These are phyloP conservation scores for Bubalus kerabau DNA, from an alignment of 2,113 vertebrate species.

Conservation along the genomic window DNA sequence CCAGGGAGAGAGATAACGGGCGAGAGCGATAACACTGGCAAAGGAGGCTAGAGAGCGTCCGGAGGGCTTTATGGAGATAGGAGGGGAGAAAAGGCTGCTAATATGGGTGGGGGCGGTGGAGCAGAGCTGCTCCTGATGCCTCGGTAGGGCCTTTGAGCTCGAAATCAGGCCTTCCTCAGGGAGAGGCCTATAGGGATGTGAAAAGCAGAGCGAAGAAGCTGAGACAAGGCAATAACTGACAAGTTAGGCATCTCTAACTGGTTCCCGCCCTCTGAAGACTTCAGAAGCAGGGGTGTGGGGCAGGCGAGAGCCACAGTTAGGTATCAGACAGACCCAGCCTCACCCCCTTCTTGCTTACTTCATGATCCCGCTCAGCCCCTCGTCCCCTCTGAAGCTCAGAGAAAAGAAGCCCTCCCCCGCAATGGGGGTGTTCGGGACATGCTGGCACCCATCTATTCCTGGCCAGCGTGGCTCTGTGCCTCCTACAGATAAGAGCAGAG, in stretches of 20 bases:
- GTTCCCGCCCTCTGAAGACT: not conserved
- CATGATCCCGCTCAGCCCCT: rapidly evolving
- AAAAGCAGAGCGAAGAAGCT: not conserved
- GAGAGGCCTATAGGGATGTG: rapidly evolving
- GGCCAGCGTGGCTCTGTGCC: not conserved
- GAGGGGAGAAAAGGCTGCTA: not conserved
- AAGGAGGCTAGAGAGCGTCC: not conserved
- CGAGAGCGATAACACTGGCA: rapidly evolving
- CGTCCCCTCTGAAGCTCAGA: not conserved
- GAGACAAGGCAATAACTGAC: not conserved
- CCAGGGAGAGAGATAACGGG: not conserved
- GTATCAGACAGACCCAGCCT: not conserved
- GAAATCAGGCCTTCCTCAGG: not conserved
- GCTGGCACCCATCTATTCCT: rapidly evolving
- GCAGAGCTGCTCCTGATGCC: not conserved
- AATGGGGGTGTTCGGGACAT: rapidly evolving
- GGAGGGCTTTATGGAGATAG: not conserved
- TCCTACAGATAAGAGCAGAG: not conserved
- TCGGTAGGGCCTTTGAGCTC: not conserved
- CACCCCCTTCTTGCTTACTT: not conserved
- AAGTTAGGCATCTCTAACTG: not conserved
- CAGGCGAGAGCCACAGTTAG: not conserved
- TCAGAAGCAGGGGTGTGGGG: rapidly evolving
- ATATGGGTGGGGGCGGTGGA: not conserved
- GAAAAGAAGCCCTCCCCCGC: not conserved